phyloP scores from a whole-genome alignment of 2,888 invertebrate genomes.

The Chelonus formosanus region DNA sequence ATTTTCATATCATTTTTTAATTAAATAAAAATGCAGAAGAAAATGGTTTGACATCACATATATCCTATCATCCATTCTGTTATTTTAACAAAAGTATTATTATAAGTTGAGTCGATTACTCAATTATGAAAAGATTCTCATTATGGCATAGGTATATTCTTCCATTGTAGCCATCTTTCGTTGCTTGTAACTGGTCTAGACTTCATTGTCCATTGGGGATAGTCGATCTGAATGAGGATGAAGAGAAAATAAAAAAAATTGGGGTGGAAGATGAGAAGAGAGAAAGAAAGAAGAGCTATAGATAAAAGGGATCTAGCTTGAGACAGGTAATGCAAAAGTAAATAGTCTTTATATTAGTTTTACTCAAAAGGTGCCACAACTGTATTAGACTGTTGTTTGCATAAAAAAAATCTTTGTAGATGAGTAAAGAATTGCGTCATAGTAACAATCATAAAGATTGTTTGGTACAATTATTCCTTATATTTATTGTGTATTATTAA shows the following conservation, averaged over 20 bases:
- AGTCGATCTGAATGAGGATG: constrained; percentile 3
- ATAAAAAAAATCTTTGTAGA: constrained; percentile 43
- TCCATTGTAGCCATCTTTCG: neutral
- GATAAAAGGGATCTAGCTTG: constrained; percentile 7
- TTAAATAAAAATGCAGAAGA: too few relatives aligned
- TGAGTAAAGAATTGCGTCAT: constrained; percentile 37
- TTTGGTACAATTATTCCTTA: constrained; percentile 9
- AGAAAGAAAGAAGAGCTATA: neutral
- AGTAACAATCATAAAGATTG: constrained; percentile 40
- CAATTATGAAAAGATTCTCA: constrained; percentile 22
- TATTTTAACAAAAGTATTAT: constrained; percentile 5
- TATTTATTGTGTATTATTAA: too few relatives aligned
- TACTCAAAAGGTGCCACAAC: constrained; percentile 33
- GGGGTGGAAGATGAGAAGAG: neutral
- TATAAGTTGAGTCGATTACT: neutral
- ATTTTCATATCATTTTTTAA: too few relatives aligned
- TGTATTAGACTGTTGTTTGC: constrained; percentile 43
- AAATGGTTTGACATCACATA: too few relatives aligned
- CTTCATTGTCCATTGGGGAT: constrained; percentile 15
- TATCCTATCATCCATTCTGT: too few relatives aligned
- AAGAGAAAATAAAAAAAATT: neutral
- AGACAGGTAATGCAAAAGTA: constrained; percentile 19
- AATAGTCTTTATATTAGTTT: constrained; percentile 32
- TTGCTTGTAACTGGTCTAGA: constrained; percentile 14
- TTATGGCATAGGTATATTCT: constrained; percentile 15